A percentile compares a stretch with the other conserved stretches of the same genome.
These are phyloP conservation scores for Akabosia matsudoensis DNA, from an alignment of 1,140 invertebrate genomes.

Conservation along the genomic window DNA sequence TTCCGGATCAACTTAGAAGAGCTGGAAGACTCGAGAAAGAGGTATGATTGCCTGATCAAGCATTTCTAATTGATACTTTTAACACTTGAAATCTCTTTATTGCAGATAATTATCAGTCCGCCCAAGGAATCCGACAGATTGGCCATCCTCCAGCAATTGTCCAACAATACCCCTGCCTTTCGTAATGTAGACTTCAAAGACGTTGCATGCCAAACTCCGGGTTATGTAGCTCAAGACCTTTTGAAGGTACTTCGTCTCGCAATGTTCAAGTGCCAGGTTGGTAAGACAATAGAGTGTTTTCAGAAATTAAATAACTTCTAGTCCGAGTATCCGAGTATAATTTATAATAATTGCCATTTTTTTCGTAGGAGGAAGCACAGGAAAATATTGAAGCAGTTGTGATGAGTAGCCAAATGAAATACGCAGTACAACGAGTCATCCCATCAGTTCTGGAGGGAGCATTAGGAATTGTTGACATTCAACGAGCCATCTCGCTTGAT, in stretches of 20 bases:
- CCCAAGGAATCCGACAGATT: constrained; percentile 43
- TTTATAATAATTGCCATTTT: not conserved
- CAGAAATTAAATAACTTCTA: not conserved
- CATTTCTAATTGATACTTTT: too few species aligned
- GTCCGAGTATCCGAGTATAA: not conserved
- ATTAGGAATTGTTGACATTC: constrained; percentile 56
- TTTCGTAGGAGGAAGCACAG: constrained; percentile 28
- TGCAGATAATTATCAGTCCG: constrained; percentile 47
- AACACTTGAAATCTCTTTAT: too few species aligned
- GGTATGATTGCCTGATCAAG: too few species aligned
- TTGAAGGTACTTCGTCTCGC: constrained; percentile 52
- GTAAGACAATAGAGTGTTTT: not conserved
- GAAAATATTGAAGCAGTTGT: not conserved
- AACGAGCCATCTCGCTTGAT: constrained; percentile 55
- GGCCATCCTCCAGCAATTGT: constrained; percentile 43
- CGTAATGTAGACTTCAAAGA: constrained; percentile 38
- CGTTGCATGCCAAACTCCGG: constrained; percentile 53
- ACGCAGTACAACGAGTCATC: constrained; percentile 50
- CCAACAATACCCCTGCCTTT: constrained; percentile 28
- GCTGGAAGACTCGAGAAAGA: constrained; percentile 51
- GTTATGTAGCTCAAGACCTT: constrained; percentile 57
- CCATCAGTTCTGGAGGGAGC: constrained; percentile 59
- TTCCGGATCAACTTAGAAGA: constrained; percentile 44
- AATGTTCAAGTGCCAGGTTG: constrained; percentile 38
- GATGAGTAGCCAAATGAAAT: constrained; percentile 46